Evolutionary conservation across 1,140 invertebrate species (phyloP), one percentile per base, ranked within the genome.

Genomic region (Nylanderia fulva): DNA sequence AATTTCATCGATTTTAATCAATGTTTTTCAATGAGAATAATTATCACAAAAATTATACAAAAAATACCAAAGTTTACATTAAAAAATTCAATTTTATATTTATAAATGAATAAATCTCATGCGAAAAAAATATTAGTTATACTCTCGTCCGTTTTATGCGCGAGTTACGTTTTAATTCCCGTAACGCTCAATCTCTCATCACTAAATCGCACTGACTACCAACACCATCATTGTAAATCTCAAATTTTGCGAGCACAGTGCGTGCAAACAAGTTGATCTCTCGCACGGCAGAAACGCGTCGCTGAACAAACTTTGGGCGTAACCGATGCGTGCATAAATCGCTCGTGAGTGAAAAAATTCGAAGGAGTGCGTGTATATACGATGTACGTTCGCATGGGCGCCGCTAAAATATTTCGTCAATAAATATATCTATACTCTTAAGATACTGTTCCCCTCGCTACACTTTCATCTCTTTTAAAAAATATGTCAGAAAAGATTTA

Each of bases 251-350:
- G 45, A 27, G 60, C 45, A 52, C 42, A 27, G 29, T 77, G 29
- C 60, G 42, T 52, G 61, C 48, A 24, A 79, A 79, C 48, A 79
- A 64, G 24, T 60, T 45, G 76, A 79, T 79, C 45, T 79, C 45
- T 68, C 76, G 64, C 29, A 29, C 27, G 68, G 13, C 45, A n/a
- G 82, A 61, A 77, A 85, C 82, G 85, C 87, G 87, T 87, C 75
- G 69, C 42, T 88, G 87, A 88, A 88, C 86, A 87, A 88, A 88
- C 86, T 85, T 85, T 85, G 86, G 86, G 87, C 87, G 87, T 87
- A 87, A 88, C 86, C 72, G 13, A 84, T 18, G 39, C 21, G 80
- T 56, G 68, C 84, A 85, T 88, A 88, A 88, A 88, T 87, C 27
- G 58, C 56, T 27, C 48, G 72, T 39, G 68, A 68, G 69, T 58